phyloP scores from a whole-genome alignment of 2,888 invertebrate genomes.

The Diarsia mendica region DNA sequence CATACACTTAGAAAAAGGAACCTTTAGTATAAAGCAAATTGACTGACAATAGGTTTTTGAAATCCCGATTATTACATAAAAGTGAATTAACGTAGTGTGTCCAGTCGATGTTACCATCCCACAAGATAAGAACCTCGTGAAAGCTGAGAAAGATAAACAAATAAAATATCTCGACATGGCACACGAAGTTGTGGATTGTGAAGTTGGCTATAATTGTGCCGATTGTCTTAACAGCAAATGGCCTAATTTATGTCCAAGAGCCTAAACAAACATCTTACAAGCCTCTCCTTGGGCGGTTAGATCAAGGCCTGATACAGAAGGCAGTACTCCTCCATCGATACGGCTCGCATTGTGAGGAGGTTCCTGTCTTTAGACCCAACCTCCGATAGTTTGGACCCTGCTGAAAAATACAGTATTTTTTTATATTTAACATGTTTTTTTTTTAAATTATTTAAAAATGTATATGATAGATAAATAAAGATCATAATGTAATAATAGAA shows the following conservation, averaged over 20 bases:
- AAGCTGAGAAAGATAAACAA: not conserved
- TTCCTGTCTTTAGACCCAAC: not conserved
- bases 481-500: constrained; percentile 20
- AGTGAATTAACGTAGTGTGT: not conserved
- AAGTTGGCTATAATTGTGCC: not conserved
- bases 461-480: not conserved
- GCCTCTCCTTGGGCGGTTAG: not conserved
- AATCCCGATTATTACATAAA: not conserved
- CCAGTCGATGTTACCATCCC: not conserved
- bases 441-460: not conserved
- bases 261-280: not conserved
- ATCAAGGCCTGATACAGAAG: not conserved
- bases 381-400: not conserved
- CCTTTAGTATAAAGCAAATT: not conserved
- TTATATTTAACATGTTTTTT: not conserved
- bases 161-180: not conserved
- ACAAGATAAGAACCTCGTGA: not conserved
- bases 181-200: not conserved
- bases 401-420: too few species aligned
- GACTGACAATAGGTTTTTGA: not conserved
- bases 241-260: not conserved
- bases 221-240: not conserved
- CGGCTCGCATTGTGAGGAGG: not conserved
- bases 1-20: not conserved
- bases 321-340: not conserved